Evolutionary conservation across 1,140 invertebrate species (phyloP).

Genomic region (Acromyrmex charruanus): DNA sequence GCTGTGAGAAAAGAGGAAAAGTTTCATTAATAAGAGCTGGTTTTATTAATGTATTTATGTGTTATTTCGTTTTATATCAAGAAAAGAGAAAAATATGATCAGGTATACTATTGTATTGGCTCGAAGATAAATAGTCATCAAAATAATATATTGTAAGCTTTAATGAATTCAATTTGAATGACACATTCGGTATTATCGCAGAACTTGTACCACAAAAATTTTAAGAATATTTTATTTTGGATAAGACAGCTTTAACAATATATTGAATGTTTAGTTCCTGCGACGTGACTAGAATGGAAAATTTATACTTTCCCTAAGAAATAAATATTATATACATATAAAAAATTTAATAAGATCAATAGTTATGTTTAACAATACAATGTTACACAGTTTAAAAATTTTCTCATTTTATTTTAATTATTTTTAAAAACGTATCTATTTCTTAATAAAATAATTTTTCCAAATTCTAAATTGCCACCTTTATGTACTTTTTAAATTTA

Average conservation of each 20-base stretch:
- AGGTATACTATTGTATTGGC: background rate
- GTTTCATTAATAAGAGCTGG: background rate
- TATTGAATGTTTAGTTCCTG: too few relatives aligned
- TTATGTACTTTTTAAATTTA: too few relatives aligned
- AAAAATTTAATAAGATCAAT: too few relatives aligned
- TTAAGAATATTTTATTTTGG: background rate
- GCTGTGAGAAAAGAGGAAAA: background rate
- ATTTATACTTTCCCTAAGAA: too few relatives aligned
- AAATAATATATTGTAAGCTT: conserved; percentile 8
- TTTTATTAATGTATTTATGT: conserved; percentile 6
- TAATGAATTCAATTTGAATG: background rate
- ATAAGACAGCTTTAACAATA: background rate
- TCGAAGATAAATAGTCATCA: background rate
- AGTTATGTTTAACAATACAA: too few relatives aligned
- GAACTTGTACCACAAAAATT: background rate
- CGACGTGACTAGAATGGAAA: too few relatives aligned
- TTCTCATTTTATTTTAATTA: too few relatives aligned
- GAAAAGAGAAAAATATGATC: background rate
- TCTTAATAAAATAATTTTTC: too few relatives aligned
- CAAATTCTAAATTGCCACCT: too few relatives aligned
- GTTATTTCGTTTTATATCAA: background rate
- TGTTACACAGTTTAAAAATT: too few relatives aligned
- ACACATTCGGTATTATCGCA: background rate
- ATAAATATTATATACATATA: too few relatives aligned
- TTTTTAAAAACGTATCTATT: too few relatives aligned